Evolutionary conservation across 2,888 invertebrate species (phyloP).

Genomic region (Leucania comma): DNA sequence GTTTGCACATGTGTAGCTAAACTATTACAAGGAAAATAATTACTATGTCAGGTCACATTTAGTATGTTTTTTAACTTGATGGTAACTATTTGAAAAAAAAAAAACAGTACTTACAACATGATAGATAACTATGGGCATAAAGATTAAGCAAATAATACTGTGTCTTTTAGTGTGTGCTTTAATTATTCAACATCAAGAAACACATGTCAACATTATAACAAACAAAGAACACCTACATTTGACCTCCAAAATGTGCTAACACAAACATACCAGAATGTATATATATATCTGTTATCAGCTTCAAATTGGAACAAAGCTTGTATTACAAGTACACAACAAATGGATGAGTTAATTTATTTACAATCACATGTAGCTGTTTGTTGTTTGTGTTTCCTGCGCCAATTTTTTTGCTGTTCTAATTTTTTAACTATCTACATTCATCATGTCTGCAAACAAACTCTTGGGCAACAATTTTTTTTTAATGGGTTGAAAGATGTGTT

Average conservation of each 20-base stretch:
- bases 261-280: constrained; percentile 26
- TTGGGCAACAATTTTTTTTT: not conserved
- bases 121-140: not conserved
- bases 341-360: constrained; percentile 31
- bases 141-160: not conserved
- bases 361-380: not conserved
- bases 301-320: constrained; percentile 35
- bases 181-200: constrained; percentile 19
- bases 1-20: not conserved
- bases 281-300: constrained; percentile 39
- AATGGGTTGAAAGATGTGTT: not conserved
- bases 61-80: no score
- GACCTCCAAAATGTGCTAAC: constrained; percentile 54
- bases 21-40: not conserved
- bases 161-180: not conserved
- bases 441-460: constrained; percentile 23
- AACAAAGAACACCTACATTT: constrained; percentile 39
- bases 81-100: not conserved
- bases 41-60: no score
- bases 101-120: not conserved
- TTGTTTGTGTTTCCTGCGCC: constrained; percentile 45
- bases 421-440: constrained; percentile 11
- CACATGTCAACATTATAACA: constrained; percentile 24
- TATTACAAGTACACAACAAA: constrained; percentile 25
- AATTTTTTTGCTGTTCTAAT: constrained; percentile 23